Evolutionary conservation across 2,888 invertebrate genomes (phyloP).

Genomic region (Nephrocerus scutellatus): DNA sequence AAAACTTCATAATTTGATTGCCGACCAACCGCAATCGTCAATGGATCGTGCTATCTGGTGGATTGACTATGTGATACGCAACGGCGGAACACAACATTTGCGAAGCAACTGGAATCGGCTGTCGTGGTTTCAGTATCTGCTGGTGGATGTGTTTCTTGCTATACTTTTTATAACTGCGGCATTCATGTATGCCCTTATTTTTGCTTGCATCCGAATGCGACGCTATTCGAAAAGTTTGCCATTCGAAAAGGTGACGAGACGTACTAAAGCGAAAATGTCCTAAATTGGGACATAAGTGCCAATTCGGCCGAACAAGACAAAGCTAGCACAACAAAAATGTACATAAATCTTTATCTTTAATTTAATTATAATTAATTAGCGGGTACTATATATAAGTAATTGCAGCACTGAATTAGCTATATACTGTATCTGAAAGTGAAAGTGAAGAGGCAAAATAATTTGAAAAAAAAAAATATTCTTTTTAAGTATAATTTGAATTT

Average conservation of each 20-base stretch:
- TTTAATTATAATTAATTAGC: too few relatives aligned
- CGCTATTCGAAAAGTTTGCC: conserved; percentile 30
- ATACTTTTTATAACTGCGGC: conserved; percentile 8
- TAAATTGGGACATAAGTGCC: conserved; percentile 13
- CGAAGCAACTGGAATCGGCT: conserved; percentile 21
- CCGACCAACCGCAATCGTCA: conserved; percentile 26
- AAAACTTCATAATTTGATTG: conserved; percentile 20
- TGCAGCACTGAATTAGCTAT: too few relatives aligned
- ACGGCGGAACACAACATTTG: conserved; percentile 26
- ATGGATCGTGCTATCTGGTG: conserved; percentile 30
- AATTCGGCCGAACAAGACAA: too few relatives aligned
- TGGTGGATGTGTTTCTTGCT: conserved; percentile 25
- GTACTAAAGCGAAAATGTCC: conserved; percentile 23
- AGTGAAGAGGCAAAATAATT: too few relatives aligned
- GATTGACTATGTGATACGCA: conserved; percentile 29
- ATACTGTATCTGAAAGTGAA: too few relatives aligned
- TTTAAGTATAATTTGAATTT: too few relatives aligned
- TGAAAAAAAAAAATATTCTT: too few relatives aligned
- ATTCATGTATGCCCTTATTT: conserved; percentile 12
- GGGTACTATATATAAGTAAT: too few relatives aligned
- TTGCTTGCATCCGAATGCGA: conserved; percentile 20
- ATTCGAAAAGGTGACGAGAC: conserved; percentile 27
- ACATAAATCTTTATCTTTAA: too few relatives aligned
- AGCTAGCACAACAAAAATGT: too few relatives aligned
- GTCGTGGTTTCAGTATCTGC: conserved; percentile 29